Evolutionary conservation across 2,113 vertebrate species (phyloP).

Genomic region (Notothenia coriiceps): DNA sequence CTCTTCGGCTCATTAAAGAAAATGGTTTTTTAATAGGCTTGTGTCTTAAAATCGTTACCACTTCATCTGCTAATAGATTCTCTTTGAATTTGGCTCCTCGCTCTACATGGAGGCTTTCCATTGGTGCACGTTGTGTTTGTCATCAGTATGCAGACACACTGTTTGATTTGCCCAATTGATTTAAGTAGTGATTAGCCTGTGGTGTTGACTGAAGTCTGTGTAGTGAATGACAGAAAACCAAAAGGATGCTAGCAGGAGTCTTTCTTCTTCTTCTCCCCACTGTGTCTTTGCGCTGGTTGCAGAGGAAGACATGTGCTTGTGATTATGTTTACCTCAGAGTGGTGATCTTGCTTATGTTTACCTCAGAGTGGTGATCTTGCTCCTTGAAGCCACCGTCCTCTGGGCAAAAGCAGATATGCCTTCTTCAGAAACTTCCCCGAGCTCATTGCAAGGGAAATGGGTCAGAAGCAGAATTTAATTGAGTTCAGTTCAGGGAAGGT

Average conservation of each 20-base stretch:
- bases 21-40: constrained; percentile 68
- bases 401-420: constrained; percentile 58
- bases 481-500: constrained; percentile 54
- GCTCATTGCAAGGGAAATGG: constrained; percentile 71
- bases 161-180: constrained; percentile 45
- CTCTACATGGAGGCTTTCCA: constrained; percentile 31
- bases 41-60: constrained; percentile 64
- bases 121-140: constrained; percentile 29
- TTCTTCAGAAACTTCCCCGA: constrained; percentile 68
- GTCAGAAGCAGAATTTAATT: constrained; percentile 72
- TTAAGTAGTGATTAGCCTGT: constrained; percentile 22
- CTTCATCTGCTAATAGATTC: constrained; percentile 66
- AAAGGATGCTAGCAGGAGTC: background rate
- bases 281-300: constrained; percentile 24
- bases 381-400: constrained; percentile 69
- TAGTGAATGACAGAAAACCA: constrained; percentile 12
- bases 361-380: constrained; percentile 55
- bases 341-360: constrained; percentile 40
- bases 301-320: constrained; percentile 41
- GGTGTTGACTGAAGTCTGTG: constrained; percentile 14
- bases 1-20: constrained; percentile 49
- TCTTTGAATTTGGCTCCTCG: constrained; percentile 60
- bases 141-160: constrained; percentile 25
- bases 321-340: too few species aligned
- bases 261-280: background rate